Evolutionary conservation across 2,888 invertebrate species (phyloP).

Genomic region (Polietes domitor): DNA sequence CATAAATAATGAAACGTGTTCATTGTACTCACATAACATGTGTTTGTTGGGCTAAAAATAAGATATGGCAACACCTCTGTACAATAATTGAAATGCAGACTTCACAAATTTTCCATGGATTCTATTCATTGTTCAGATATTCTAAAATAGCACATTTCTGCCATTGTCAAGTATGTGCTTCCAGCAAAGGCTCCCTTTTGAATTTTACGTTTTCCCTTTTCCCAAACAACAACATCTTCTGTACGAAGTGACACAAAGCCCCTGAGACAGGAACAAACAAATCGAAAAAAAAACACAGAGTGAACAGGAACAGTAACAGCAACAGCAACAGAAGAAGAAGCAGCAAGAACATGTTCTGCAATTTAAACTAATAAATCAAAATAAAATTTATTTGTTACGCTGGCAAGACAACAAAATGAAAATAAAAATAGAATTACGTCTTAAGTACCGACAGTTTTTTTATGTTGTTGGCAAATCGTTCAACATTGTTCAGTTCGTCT

Average conservation of each 20-base stretch:
- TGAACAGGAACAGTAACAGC: not conserved
- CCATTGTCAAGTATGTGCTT: not conserved
- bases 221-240: not conserved
- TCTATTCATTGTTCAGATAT: not conserved
- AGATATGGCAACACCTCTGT: too few species aligned
- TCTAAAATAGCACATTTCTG: not conserved
- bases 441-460: constrained; percentile 5
- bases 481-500: not conserved
- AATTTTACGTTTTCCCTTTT: not conserved
- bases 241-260: constrained; percentile 32
- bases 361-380: constrained; percentile 62
- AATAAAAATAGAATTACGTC: constrained; percentile 9
- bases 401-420: constrained; percentile 27
- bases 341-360: constrained; percentile 40
- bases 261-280: constrained; percentile 21
- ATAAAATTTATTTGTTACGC: constrained; percentile 62
- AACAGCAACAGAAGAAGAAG: not conserved
- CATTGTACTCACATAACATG: too few species aligned
- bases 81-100: not conserved
- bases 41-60: too few species aligned
- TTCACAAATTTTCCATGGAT: not conserved
- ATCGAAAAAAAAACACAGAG: not conserved
- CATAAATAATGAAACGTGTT: too few species aligned
- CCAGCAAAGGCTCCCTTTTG: not conserved
- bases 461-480: not conserved